A percentile compares a stretch with the other conserved stretches of the same genome.
Evolutionary conservation across 1,140 invertebrate genomes (phyloP).

Genomic region (Amphibalanus amphitrite): DNA sequence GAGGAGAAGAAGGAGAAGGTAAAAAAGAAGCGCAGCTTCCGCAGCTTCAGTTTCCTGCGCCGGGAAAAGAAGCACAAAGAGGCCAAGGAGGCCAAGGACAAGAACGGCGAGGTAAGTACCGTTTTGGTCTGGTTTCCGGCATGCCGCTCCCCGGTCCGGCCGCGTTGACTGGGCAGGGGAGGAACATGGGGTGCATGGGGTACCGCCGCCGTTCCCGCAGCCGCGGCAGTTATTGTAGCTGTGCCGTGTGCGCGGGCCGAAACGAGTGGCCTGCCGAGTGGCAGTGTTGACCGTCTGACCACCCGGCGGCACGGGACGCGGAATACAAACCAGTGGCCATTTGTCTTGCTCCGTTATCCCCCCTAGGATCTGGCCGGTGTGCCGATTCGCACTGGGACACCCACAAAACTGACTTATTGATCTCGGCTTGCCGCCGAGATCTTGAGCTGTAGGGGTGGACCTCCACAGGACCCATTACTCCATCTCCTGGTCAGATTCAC

Average conservation of each 20-base stretch:
- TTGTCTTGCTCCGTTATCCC: background rate
- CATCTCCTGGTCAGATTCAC: no score
- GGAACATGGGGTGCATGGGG: no score
- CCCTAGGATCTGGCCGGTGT: background rate
- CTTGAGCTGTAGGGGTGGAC: no score
- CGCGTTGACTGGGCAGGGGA: no score
- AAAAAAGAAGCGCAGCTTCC: conserved; percentile 20
- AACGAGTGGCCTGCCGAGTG: background rate
- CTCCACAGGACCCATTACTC: no score
- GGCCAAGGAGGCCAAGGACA: conserved; percentile 16
- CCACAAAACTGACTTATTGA: background rate
- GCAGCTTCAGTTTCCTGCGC: conserved; percentile 21
- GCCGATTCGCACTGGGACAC: background rate
- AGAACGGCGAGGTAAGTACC: conserved; percentile 19
- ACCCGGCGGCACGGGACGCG: background rate
- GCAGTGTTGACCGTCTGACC: background rate
- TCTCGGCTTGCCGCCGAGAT: background rate
- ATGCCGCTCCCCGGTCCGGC: background rate
- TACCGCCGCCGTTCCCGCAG: no score
- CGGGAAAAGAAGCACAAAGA: conserved; percentile 22
- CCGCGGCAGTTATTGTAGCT: background rate
- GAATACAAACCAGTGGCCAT: background rate
- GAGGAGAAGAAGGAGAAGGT: conserved; percentile 19
- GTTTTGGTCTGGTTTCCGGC: background rate
- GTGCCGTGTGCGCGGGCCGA: background rate